Conservation (phyloP, 1,140 invertebrate species). For the Stenopsyche tienmushanensis region DNA sequence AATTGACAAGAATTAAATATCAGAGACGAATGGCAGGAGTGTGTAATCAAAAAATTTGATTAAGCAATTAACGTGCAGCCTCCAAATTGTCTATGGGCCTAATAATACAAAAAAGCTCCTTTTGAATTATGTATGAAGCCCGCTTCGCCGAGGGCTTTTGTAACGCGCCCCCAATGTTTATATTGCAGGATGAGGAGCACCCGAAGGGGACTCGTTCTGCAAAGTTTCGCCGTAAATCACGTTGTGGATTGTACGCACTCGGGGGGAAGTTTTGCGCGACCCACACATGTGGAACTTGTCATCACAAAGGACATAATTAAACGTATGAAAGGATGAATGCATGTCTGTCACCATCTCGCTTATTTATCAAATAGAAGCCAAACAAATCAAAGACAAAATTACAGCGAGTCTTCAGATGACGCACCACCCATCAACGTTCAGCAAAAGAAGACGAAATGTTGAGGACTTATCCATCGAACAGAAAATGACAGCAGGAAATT, state of each 20-base stretch:
- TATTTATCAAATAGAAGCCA: neutral
- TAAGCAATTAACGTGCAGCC: conserved; percentile 16
- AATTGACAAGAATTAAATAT: too few relatives aligned
- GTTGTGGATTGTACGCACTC: neutral
- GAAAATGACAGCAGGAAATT: too few relatives aligned
- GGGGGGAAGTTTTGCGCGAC: neutral
- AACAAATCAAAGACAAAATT: neutral
- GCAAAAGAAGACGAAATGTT: too few relatives aligned
- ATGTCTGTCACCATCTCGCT: neutral
- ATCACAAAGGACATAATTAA: neutral
- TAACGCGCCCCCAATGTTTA: neutral
- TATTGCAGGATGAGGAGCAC: too few relatives aligned
- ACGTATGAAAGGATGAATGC: neutral
- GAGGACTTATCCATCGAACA: too few relatives aligned
- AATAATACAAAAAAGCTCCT: conserved; percentile 6
- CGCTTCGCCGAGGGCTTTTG: neutral
- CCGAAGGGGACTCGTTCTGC: too few relatives aligned
- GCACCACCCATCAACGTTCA: too few relatives aligned
- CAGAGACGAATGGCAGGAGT: too few relatives aligned
- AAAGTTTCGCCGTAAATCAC: conserved; percentile 16
- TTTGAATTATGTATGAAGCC: conserved; percentile 17
- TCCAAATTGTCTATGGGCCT: neutral
- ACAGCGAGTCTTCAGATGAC: too few relatives aligned
- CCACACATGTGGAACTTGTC: neutral
- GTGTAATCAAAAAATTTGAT: conserved; percentile 3